Evolutionary conservation across 2,113 vertebrate genomes (phyloP), one percentile per base, ranked within the genome.

Genomic region (Brachyhypopomus gauderio): DNA sequence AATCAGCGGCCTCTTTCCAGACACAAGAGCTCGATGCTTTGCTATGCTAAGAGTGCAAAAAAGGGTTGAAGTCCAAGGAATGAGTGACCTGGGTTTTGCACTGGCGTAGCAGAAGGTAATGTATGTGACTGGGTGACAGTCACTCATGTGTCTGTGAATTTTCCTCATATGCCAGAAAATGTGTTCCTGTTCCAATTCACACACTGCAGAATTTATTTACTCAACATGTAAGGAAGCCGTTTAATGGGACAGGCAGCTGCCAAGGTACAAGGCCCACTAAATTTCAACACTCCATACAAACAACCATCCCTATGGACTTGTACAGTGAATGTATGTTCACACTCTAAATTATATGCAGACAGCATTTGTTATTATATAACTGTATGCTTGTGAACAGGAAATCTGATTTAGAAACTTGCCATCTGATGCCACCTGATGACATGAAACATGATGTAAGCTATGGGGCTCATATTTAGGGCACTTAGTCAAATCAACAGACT

Each of bases 1-100:
- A 84, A 86, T 77, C 63, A 85, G 82, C 72, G 70, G 81, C 75
- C 60, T 27, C 5, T 5, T 60, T 64, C 27, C 22, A 64, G 58
- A 77, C 74, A 56, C 17, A 22, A 70, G 19, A 5, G 3, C 7
- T 69, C 55, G 58, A n/a, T 63, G 17, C 45, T 19, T 12, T 67
- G 30, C n/a, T 70, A 41, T 2, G 58, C 19, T 16, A 20, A 59
- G 17, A 70, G 3, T 23, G 1, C 8, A 16, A 64, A 2, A 63
- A 27, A 75, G 4, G n/a, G 19, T 36, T 56, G 11, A 20, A 14
- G 30, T 56, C 75, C 34, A 36, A 30, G 66, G 23, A n/a, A 11
- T 52, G 2, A 36, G 72, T n/a, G 27, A 12, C 1, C 12, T 30
- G 17, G 22, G 36, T n/a, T 5, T 58, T 52, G 8, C 22, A 36